Evolutionary conservation across 2,888 invertebrate genomes (phyloP).

Genomic region (Pachymerium ferrugineum): DNA sequence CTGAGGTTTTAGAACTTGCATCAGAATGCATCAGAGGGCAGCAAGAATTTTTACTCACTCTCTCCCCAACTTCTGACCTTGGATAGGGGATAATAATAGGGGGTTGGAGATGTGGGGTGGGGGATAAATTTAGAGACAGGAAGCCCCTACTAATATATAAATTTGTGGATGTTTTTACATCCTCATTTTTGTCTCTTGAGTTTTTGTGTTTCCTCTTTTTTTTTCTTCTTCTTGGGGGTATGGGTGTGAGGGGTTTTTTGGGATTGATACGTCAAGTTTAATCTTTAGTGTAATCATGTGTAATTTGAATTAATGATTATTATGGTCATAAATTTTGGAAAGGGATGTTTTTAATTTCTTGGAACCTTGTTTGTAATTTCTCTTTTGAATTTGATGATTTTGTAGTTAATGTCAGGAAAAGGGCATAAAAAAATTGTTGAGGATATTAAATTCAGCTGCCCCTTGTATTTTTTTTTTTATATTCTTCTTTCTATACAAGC

Average conservation of each 20-base stretch:
- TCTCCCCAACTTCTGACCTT: slow-evolving; percentile 16
- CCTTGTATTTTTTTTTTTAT: background rate
- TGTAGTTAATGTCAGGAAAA: too few species aligned
- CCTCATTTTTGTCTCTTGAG: too few species aligned
- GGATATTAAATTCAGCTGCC: slow-evolving; percentile 5
- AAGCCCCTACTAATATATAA: slow-evolving; percentile 15
- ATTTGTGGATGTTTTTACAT: background rate
- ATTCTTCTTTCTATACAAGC: too few species aligned
- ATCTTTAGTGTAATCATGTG: background rate
- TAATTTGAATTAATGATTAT: slow-evolving; percentile 12
- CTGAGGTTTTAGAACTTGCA: slow-evolving; percentile 1
- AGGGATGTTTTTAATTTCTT: background rate
- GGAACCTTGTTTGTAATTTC: too few species aligned
- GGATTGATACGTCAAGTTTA: background rate
- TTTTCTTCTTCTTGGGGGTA: background rate
- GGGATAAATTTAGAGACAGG: slow-evolving; percentile 32
- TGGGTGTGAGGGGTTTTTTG: background rate
- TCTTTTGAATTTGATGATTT: too few species aligned
- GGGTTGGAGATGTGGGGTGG: background rate
- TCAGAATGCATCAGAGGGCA: slow-evolving; percentile 15
- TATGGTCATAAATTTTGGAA: background rate
- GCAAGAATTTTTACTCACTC: background rate
- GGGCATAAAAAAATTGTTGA: background rate
- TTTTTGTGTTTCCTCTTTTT: too few species aligned
- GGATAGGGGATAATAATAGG: slow-evolving; percentile 31